Base-by-base conservation (phyloP, 2,113 vertebrate species). In the Malurus alboscapulatus region DNA sequence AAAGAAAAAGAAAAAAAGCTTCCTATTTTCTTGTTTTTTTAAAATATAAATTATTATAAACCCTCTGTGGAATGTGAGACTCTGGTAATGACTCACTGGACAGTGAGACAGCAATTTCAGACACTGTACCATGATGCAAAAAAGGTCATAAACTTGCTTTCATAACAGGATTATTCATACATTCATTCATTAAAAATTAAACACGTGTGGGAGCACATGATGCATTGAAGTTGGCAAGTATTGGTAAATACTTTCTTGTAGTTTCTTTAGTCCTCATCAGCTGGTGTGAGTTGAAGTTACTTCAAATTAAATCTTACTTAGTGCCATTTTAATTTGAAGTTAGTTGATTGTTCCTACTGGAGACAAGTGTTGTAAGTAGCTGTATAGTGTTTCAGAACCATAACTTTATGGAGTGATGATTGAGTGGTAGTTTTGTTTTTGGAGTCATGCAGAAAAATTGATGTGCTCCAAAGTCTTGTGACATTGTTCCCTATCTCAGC, bases 141-240 rank as follows among this genome's bases (percentile, higher is more conserved):
- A 69, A 96, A 96, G 89, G 89, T 88, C 83, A 73, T 40, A 36
- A 44, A 32, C 55, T 93, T 94, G 51, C 55, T 95, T 95, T 92
- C 79, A 29, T 65, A 82, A 84, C 45, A 53, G 82, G 55, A 61
- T 95, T 93, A 86, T 95, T 95, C 61, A 92, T 77, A 95, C 87
- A 30, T 76, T 93, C 84, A 97, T 87, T 96, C 91, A 97, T 96
- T 97, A 97, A 96, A 96, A 96, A 95, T 97, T 93, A 89, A 97
- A 63, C 27, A 61, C 11, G 5, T 3, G 15, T 72, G 36, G 48
- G 53, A 89, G 9, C 36, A 71, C 1, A 2, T 47, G 82, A 53
- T 78, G 57, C 38, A 42, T 87, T 96, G 84, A 48, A 61, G 74
- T 87, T 83, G 30, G 22, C 40, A 44, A 61, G 40, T 58, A 42